Evolutionary conservation across 2,888 invertebrate species (phyloP).

Genomic region (Thereva unica): DNA sequence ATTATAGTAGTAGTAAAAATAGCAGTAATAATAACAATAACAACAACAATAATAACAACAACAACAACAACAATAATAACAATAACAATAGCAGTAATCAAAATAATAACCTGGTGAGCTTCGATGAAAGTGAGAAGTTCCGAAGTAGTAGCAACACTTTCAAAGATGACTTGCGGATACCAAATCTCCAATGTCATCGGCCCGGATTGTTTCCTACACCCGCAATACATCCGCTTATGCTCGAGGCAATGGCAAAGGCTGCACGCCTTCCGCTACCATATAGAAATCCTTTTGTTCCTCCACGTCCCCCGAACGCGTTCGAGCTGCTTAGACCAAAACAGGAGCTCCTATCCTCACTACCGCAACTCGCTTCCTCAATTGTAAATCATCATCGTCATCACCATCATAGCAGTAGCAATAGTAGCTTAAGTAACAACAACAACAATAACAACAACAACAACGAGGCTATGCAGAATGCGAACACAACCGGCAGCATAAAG

Average conservation of each 20-base stretch:
- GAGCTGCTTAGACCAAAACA: conserved; percentile 63
- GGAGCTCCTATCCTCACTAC: conserved; percentile 51
- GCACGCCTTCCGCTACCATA: conserved; percentile 65
- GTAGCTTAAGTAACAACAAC: conserved; percentile 38
- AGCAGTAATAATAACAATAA: conserved; percentile 38
- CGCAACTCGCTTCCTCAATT: conserved; percentile 41
- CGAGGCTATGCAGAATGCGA: conserved; percentile 45
- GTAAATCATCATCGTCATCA: conserved; percentile 40
- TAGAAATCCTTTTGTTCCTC: conserved; percentile 61
- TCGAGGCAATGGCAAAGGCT: conserved; percentile 71
- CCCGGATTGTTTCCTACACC: conserved; percentile 58
- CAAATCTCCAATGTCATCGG: conserved; percentile 54
- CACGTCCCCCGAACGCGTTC: conserved; percentile 64
- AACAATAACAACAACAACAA: conserved; percentile 45
- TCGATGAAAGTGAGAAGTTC: conserved; percentile 40
- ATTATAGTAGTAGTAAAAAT: conserved; percentile 43
- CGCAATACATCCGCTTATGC: conserved; percentile 71
- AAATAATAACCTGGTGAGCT: conserved; percentile 39
- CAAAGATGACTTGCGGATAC: conserved; percentile 52
- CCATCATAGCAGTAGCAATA: conserved; percentile 41
- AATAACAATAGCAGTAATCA: conserved; percentile 41
- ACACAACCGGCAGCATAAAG: conserved; percentile 59
- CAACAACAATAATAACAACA: conserved; percentile 37
- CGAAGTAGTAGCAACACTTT: conserved; percentile 35
- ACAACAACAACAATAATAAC: conserved; percentile 42